phyloP scores from a whole-genome alignment of 2,797 vertebrate genomes.

The Lacerta viridis region DNA sequence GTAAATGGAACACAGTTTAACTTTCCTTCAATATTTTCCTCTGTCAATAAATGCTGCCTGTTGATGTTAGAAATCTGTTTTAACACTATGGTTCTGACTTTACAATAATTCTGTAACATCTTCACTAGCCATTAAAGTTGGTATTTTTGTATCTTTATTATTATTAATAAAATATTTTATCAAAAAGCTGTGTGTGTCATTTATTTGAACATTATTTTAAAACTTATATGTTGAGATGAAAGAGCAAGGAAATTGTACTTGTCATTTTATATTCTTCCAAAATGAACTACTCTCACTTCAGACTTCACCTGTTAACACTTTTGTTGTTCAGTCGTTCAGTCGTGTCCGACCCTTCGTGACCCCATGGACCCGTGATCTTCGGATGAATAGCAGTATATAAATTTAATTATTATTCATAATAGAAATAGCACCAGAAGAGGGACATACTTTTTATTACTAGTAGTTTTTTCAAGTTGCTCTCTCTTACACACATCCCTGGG shows the following conservation, averaged over 20 bases:
- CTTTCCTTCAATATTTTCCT: slow-evolving; percentile 71
- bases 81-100: slow-evolving; percentile 80
- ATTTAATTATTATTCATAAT: background rate
- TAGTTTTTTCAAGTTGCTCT: background rate
- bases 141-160: slow-evolving; percentile 87
- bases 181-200: slow-evolving; percentile 62
- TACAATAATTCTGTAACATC: slow-evolving; percentile 80
- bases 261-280: background rate
- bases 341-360: no score
- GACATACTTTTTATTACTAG: no score
- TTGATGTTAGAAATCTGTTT: slow-evolving; percentile 66
- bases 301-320: no score
- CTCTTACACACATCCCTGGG: no score
- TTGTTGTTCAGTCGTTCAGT: no score
- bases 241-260: background rate
- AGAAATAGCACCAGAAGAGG: background rate
- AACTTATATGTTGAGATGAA: background rate
- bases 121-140: slow-evolving; percentile 76
- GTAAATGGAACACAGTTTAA: slow-evolving; percentile 65
- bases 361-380: no score
- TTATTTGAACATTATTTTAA: slow-evolving; percentile 54
- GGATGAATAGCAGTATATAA: no score
- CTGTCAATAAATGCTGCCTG: slow-evolving; percentile 70
- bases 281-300: no score
- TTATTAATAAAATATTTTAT: slow-evolving; percentile 87